These are phyloP conservation scores for Eunapius fragilis DNA, from an alignment of 37 sponge, comb jelly and placozoan genomes.

Conservation along the genomic window DNA sequence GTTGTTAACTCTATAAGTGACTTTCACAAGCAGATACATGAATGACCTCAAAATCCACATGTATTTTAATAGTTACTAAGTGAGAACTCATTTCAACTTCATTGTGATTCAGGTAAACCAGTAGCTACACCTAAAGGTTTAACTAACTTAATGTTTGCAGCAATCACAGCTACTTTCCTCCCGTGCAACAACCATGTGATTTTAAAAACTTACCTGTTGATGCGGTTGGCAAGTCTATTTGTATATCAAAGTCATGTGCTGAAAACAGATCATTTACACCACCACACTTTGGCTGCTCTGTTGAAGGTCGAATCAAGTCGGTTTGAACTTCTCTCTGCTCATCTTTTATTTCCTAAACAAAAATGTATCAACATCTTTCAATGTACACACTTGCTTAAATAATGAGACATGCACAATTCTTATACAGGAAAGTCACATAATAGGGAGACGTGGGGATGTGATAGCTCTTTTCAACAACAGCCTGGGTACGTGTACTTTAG, in stretches of 20 bases:
- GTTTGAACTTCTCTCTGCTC: neutral
- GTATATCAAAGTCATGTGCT: constrained; percentile 96
- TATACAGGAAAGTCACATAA: no score
- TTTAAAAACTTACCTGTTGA: constrained; percentile 19
- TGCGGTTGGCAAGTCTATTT: constrained; percentile 84
- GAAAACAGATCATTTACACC: constrained; percentile 78
- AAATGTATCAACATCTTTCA: neutral
- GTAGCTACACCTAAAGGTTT: no score
- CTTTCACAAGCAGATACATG: no score
- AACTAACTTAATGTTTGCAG: no score
- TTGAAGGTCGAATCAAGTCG: neutral
- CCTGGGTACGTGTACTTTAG: neutral
- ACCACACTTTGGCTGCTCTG: neutral
- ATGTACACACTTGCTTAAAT: no score
- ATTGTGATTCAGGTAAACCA: neutral
- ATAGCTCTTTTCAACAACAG: neutral
- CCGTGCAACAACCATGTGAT: neutral
- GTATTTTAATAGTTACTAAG: no score
- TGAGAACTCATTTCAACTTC: neutral
- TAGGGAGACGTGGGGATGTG: neutral
- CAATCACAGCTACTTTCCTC: no score
- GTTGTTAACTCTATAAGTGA: no score
- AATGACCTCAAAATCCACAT: no score
- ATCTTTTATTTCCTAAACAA: neutral
- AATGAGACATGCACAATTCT: no score